phyloP scores from a whole-genome alignment of 2,113 vertebrate genomes.

The Micromys minutus region DNA sequence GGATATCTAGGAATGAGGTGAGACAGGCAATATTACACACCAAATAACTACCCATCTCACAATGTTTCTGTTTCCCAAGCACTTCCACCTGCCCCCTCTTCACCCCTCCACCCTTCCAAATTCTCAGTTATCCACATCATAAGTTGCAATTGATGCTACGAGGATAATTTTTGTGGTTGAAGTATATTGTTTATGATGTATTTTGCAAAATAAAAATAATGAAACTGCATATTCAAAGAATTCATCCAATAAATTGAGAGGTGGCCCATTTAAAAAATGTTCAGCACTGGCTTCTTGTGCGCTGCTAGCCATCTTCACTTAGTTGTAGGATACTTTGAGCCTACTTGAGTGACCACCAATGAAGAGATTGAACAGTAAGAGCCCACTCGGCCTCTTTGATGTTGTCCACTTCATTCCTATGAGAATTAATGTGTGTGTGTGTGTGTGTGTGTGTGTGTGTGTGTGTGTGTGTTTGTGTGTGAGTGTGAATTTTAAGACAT shows the following conservation, averaged over 20 bases:
- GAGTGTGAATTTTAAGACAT: background rate
- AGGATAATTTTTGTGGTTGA: background rate
- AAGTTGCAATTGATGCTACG: slow-evolving; percentile 9
- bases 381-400: background rate
- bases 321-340: background rate
- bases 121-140: background rate
- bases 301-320: background rate
- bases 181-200: background rate
- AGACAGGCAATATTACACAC: background rate
- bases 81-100: background rate
- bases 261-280: background rate
- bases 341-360: background rate
- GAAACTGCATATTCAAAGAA: background rate
- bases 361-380: background rate
- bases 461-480: no score
- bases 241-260: background rate
- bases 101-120: background rate
- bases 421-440: background rate
- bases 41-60: background rate
- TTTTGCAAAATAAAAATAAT: background rate
- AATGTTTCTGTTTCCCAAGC: background rate
- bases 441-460: no score
- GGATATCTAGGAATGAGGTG: background rate
- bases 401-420: background rate
- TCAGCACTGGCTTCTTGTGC: background rate